Conservation (phyloP, 2,888 invertebrate species). For the Agrochola lota region DNA sequence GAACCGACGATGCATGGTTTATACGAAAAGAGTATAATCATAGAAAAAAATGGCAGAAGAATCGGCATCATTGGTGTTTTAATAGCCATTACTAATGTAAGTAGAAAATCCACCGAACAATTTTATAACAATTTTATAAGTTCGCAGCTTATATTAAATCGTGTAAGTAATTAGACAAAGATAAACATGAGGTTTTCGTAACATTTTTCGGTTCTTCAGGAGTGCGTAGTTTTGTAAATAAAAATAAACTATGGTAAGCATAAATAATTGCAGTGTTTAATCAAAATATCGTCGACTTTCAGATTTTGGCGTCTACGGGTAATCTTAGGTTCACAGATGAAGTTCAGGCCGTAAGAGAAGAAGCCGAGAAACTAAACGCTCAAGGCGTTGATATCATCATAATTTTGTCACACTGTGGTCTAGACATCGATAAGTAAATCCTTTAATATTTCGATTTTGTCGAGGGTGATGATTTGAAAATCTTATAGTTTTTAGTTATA, state of each 20-base stretch:
- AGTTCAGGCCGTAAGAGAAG: conserved; percentile 91
- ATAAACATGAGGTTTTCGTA: not conserved
- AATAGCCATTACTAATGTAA: conserved; percentile 82
- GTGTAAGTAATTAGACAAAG: not conserved
- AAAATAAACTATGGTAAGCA: too few relatives aligned
- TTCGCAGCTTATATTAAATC: not conserved
- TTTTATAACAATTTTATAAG: too few relatives aligned
- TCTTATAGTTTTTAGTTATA: not conserved
- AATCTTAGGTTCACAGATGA: conserved; percentile 93
- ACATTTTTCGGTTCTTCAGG: not conserved
- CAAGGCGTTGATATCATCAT: conserved; percentile 94
- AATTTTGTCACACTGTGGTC: conserved; percentile 95
- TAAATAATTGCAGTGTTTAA: not conserved
- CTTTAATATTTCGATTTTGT: not conserved
- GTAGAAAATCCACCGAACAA: conserved; percentile 56
- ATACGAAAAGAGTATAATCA: conserved; percentile 92
- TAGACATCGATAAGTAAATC: conserved; percentile 91
- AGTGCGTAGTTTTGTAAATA: not conserved
- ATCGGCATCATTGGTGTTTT: conserved; percentile 96
- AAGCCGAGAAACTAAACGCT: conserved; percentile 91
- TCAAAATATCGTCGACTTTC: conserved; percentile 13
- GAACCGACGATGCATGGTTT: conserved; percentile 93
- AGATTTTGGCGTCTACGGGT: conserved; percentile 92
- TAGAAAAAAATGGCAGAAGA: conserved; percentile 91
- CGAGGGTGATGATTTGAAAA: not conserved